phyloP scores from a whole-genome alignment of 2,797 vertebrate species.

The Erethizon dorsatum region DNA sequence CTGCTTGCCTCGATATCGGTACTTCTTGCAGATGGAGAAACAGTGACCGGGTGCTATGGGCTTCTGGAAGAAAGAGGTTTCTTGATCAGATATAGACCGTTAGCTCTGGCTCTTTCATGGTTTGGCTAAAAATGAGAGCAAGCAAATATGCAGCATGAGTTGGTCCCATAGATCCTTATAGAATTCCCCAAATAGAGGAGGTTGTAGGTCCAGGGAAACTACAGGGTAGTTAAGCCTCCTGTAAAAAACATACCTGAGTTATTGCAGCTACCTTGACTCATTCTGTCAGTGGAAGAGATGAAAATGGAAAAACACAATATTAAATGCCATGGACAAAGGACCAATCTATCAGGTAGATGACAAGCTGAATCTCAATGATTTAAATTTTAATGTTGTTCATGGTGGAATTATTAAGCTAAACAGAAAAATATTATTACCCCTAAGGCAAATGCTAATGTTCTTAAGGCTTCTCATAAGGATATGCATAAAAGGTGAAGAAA shows the following conservation, averaged over 20 bases:
- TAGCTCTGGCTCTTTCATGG: neutral
- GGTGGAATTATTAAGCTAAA: constrained; percentile 63
- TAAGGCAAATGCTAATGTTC: constrained; percentile 70
- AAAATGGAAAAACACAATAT: constrained; percentile 60
- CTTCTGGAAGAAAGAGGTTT: neutral
- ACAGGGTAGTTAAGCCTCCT: neutral
- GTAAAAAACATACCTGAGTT: neutral
- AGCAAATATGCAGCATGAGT: neutral
- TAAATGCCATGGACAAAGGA: constrained; percentile 26
- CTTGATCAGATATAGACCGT: neutral
- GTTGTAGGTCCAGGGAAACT: neutral
- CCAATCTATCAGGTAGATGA: constrained; percentile 38
- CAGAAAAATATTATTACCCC: neutral
- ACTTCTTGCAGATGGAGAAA: neutral
- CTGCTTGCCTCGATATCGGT: neutral
- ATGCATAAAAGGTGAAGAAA: constrained; percentile 30
- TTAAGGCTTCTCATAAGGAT: constrained; percentile 30
- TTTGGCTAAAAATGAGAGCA: neutral
- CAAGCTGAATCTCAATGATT: constrained; percentile 60
- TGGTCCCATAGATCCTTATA: neutral
- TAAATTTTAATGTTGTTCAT: constrained; percentile 68
- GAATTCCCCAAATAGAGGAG: neutral
- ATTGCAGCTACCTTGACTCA: neutral
- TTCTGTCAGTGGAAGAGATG: constrained; percentile 38
- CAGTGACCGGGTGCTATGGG: neutral